These are phyloP conservation scores for Prunella fulvescens DNA, from an alignment of 2,113 vertebrate genomes.

Conservation along the genomic window DNA sequence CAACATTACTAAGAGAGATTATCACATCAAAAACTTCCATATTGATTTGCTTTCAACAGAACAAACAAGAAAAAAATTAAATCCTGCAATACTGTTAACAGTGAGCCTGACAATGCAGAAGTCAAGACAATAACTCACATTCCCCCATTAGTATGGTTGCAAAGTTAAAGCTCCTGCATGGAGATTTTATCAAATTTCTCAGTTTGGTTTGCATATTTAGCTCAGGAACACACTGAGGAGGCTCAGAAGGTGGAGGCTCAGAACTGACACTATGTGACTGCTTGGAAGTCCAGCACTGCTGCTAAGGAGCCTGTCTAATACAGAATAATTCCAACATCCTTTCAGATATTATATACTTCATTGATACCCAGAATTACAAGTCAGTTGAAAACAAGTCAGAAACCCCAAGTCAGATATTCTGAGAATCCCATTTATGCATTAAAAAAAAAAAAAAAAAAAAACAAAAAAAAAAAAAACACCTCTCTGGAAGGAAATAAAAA, in stretches of 20 bases:
- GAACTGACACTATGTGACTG: neutral
- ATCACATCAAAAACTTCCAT: neutral
- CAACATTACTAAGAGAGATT: neutral
- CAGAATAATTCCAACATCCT: neutral
- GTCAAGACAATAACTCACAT: neutral
- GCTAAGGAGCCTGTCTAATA: neutral
- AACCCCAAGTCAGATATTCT: neutral
- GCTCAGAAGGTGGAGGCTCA: no score
- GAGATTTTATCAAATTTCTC: neutral
- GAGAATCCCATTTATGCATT: neutral
- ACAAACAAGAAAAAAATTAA: neutral
- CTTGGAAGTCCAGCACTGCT: neutral
- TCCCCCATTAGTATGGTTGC: neutral
- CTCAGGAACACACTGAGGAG: neutral
- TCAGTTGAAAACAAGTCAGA: neutral
- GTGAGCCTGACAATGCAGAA: neutral
- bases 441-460: neutral
- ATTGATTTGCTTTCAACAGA: neutral
- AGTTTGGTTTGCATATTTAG: neutral
- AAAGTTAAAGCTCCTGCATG: neutral
- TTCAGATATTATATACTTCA: neutral
- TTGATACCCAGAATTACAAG: neutral
- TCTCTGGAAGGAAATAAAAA: neutral
- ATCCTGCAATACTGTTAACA: neutral
- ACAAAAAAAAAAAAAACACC: neutral